Percentiles rank a stretch among this genome's conserved stretches.
Evolutionary conservation across 2,797 vertebrate species (phyloP).

Genomic region (Sylvia borin): DNA sequence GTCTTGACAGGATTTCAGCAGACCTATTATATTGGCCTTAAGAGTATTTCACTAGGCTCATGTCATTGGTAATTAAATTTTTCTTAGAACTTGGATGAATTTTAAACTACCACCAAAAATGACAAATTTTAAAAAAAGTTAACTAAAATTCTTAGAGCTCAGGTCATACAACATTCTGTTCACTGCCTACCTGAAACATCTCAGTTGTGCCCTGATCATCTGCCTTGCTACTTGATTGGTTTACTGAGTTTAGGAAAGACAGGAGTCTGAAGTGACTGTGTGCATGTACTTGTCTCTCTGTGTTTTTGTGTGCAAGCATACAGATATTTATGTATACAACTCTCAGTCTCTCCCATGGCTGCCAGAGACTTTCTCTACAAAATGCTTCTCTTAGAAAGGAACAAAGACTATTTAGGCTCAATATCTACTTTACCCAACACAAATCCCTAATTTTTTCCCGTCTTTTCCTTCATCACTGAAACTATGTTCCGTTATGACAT

Average conservation of each 20-base stretch:
- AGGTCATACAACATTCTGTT: background rate
- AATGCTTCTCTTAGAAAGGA: background rate
- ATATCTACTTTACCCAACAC: background rate
- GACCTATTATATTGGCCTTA: background rate
- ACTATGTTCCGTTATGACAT: background rate
- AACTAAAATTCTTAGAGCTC: background rate
- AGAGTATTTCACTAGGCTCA: background rate
- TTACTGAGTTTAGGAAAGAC: background rate
- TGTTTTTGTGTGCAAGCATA: background rate
- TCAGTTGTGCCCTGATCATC: background rate
- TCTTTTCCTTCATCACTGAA: background rate
- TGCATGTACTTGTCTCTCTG: accelerated
- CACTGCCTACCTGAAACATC: background rate
- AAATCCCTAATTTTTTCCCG: background rate
- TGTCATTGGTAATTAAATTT: constrained; percentile 30
- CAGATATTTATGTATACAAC: background rate
- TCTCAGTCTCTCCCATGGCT: background rate
- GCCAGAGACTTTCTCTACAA: background rate
- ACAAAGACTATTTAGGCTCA: background rate
- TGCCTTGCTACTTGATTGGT: background rate
- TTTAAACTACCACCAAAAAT: background rate
- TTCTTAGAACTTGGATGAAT: background rate
- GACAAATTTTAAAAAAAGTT: background rate
- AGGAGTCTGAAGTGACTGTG: background rate
- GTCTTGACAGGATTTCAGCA: constrained; percentile 23